Base-by-base conservation (phyloP, 2,888 invertebrate species). In the Eristalinus aeneus region DNA sequence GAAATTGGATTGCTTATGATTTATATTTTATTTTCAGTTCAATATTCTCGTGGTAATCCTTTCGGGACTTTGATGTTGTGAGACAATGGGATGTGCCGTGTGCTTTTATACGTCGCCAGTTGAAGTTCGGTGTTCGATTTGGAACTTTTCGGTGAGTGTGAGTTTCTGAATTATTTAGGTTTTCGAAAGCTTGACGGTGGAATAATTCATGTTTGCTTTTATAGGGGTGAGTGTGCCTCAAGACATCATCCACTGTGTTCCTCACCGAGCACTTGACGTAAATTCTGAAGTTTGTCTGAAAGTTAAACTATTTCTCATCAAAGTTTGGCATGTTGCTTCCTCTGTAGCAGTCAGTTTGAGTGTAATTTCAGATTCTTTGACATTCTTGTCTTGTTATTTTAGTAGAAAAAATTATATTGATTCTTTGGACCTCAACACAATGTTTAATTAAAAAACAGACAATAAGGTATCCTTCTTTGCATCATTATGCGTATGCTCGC, bases 1-100 rank as follows among this genome's bases (percentile, higher is more conserved):
- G 31, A 74, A 65, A 74, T 74, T 74, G 64, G 64, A 65, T 74
- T 64, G 31, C 32, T 46, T 39, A 20, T 46, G 64, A 58, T 65
- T 74, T 74, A 64, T 65, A 65, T 58, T 74, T 65, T 23, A 74
- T 61, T 54, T 54, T 16, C n/a, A 20, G 34, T 39, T 16, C 12
- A 46, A 11, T 22, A 10, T 72, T 1, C 56, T 20, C n/a, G 36
- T 16, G 39, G 1, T 23, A 31, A 46, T 39, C 16, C 22, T 22
- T n/a, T 61, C 5, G 20, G 23, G 9, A 11, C 2, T 22, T 22
- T 32, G 16, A 53, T 3, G 27, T 32, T 16, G 46, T 54, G 54
- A 64, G 54, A 34, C 53, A 73, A 31, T 22, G 23, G 11, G 9
- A 27, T 65, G 46, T 5, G 46, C 46, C 16, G 16, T 6, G 31